Evolutionary conservation across 1,140 invertebrate genomes (phyloP).

Genomic region (Pachyrhynchus sulphureomaculatus): DNA sequence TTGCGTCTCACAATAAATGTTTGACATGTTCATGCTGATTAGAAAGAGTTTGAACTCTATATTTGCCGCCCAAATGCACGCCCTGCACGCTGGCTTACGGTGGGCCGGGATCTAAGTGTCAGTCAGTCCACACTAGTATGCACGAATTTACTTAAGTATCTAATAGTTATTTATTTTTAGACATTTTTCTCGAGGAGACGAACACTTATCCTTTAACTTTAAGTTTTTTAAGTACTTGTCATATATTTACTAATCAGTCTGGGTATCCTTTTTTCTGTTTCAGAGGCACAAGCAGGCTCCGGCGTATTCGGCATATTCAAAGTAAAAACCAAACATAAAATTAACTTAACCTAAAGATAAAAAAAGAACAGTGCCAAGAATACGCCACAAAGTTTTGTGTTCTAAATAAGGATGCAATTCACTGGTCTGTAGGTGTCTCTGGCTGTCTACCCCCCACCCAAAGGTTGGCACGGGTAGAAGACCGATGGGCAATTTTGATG

Average conservation of each 20-base stretch:
- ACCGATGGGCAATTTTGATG: conserved; percentile 48
- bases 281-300: conserved; percentile 75
- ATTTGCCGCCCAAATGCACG: no score
- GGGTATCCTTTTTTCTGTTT: conserved; percentile 64
- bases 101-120: no score
- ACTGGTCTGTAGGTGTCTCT: conserved; percentile 52
- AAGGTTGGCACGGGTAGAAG: conserved; percentile 38
- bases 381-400: conserved; percentile 49
- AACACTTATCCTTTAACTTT: not conserved
- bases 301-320: conserved; percentile 46
- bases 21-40: no score
- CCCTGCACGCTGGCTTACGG: no score
- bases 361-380: conserved; percentile 37
- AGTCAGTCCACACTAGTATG: no score
- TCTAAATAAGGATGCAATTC: conserved; percentile 50
- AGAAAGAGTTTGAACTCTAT: no score
- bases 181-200: no score
- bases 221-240: not conserved
- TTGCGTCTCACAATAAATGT: no score
- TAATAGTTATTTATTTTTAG: no score
- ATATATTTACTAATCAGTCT: conserved; percentile 58
- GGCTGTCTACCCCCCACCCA: conserved; percentile 44
- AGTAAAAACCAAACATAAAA: conserved; percentile 17
- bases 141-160: no score
- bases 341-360: conserved; percentile 4